phyloP scores from a whole-genome alignment of 2,113 vertebrate genomes.

The Elgaria multicarinata region DNA sequence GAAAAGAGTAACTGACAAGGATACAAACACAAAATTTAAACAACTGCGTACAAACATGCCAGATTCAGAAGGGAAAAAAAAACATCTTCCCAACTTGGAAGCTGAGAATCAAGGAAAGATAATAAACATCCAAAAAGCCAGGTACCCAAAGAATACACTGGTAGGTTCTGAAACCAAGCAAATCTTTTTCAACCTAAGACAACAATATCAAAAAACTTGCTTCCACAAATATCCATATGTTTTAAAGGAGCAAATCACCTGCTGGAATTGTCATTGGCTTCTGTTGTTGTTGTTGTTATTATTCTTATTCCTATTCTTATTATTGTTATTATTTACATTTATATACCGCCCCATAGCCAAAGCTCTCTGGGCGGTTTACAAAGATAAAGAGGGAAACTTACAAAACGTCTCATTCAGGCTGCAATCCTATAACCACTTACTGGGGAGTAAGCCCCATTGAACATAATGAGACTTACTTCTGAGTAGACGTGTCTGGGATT shows the following conservation, averaged over 20 bases:
- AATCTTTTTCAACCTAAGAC: not conserved
- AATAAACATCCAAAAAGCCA: slow-evolving; percentile 61
- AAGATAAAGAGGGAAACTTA: not conserved
- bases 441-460: not conserved
- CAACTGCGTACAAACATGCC: slow-evolving; percentile 44
- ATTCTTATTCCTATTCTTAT: no score
- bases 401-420: not conserved
- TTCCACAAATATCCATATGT: not conserved
- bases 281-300: not conserved
- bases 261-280: not conserved
- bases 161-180: not conserved
- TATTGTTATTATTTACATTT: no score
- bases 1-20: slow-evolving; percentile 54
- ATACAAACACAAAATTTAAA: slow-evolving; percentile 62
- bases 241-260: not conserved
- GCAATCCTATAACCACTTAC: not conserved
- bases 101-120: slow-evolving; percentile 47
- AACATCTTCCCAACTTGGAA: slow-evolving; percentile 58
- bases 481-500: not conserved
- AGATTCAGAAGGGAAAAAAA: slow-evolving; percentile 62
- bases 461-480: not conserved
- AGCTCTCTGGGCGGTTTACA: no score
- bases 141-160: not conserved
- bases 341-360: no score
- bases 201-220: not conserved